These are phyloP conservation scores for Diplosoma virens DNA, from an alignment of 23 tunicate species.

Conservation along the genomic window DNA sequence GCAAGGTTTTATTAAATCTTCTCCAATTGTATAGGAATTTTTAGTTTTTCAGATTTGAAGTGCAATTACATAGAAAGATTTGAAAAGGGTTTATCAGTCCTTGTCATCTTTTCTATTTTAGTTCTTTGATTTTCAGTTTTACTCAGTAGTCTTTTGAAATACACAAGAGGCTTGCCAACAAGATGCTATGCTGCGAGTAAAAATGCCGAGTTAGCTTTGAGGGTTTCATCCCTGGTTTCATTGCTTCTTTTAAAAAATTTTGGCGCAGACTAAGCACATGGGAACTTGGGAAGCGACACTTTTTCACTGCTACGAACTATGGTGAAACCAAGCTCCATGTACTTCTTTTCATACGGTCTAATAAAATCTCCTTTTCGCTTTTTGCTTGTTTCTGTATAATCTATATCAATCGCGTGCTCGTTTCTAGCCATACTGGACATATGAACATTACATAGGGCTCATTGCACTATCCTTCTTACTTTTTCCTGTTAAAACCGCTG, in stretches of 20 bases:
- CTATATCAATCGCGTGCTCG: neutral
- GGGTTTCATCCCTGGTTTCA: conserved; percentile 12
- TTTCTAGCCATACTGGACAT: no score
- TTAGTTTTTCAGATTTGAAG: no score
- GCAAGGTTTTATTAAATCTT: no score
- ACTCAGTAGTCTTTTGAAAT: no score
- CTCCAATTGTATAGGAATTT: no score
- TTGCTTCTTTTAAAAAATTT: conserved; percentile 13
- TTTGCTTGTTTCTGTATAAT: neutral
- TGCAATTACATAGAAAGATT: no score
- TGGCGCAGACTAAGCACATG: conserved; percentile 15
- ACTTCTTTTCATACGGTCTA: conserved; percentile 34
- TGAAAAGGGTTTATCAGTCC: no score
- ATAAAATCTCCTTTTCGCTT: no score
- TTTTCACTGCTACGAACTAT: conserved; percentile 44
- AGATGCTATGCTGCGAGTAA: conserved; percentile 32
- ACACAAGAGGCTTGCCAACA: no score
- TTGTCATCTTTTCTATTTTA: no score
- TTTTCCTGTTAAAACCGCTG: neutral
- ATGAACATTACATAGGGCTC: neutral
- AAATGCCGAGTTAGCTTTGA: conserved; percentile 29
- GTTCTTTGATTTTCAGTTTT: no score
- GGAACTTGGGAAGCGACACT: neutral
- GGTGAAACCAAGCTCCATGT: conserved; percentile 29
- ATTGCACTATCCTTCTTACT: neutral